phyloP scores from a whole-genome alignment of 2,113 vertebrate genomes.

The Cyanoliseus patagonus region DNA sequence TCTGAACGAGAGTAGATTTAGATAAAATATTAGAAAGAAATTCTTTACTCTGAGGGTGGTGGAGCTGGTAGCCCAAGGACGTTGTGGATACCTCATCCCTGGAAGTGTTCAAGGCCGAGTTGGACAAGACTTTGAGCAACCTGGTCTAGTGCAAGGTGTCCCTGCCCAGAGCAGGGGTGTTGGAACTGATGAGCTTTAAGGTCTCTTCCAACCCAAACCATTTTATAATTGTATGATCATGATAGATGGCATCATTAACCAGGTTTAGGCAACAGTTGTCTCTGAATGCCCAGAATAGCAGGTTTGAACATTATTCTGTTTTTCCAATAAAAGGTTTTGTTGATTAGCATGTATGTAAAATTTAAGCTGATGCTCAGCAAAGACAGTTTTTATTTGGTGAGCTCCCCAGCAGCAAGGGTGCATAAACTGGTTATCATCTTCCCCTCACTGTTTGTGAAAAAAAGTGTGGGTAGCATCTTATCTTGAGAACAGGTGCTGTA shows the following conservation, averaged over 20 bases:
- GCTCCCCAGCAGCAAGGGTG: background rate
- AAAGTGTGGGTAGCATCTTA: accelerated
- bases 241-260: background rate
- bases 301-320: background rate
- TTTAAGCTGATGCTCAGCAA: background rate
- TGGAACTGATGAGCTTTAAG: background rate
- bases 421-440: background rate
- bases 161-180: background rate
- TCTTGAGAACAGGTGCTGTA: background rate
- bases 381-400: background rate
- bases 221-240: background rate
- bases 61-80: background rate
- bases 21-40: background rate
- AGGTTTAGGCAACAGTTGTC: background rate
- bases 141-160: background rate
- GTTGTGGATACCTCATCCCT: background rate
- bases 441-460: background rate
- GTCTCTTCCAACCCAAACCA: background rate
- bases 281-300: background rate
- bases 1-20: background rate
- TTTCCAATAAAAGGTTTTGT: background rate
- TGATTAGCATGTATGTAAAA: background rate
- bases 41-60: background rate
- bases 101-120: background rate
- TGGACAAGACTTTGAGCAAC: background rate